phyloP scores from a whole-genome alignment of 2,888 invertebrate species.

The Tachina fera region DNA sequence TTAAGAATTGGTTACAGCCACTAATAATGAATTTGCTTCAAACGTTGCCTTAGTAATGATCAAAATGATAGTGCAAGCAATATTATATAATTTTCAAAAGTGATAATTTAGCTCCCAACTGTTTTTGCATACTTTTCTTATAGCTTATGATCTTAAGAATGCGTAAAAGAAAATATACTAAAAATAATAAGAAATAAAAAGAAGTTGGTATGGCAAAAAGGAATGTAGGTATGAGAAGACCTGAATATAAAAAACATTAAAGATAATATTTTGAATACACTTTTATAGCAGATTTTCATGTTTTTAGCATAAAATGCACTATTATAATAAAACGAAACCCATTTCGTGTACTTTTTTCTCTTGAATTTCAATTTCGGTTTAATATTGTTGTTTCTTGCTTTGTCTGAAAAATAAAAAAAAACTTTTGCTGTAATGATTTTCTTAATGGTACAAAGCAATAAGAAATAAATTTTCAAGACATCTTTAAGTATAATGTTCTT shows the following conservation, averaged over 20 bases:
- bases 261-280: conserved; percentile 52
- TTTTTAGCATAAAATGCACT: conserved; percentile 32
- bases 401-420: neutral
- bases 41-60: neutral
- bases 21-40: conserved; percentile 23
- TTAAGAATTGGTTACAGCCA: conserved; percentile 17
- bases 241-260: conserved; percentile 19
- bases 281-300: conserved; percentile 57
- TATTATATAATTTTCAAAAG: neutral
- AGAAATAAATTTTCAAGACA: neutral
- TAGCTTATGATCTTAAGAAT: conserved; percentile 35
- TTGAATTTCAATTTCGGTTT: neutral
- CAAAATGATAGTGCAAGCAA: conserved; percentile 4
- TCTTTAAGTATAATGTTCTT: neutral
- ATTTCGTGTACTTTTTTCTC: neutral
- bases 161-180: conserved; percentile 11
- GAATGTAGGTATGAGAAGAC: conserved; percentile 1
- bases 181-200: neutral
- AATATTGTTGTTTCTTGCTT: neutral
- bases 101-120: neutral
- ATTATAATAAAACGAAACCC: conserved; percentile 1
- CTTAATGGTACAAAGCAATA: neutral
- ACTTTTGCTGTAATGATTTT: conserved; percentile 3
- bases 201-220: neutral
- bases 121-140: conserved; percentile 1